Base-by-base conservation (phyloP, 2,113 vertebrate genomes). In the Fulica atra region DNA sequence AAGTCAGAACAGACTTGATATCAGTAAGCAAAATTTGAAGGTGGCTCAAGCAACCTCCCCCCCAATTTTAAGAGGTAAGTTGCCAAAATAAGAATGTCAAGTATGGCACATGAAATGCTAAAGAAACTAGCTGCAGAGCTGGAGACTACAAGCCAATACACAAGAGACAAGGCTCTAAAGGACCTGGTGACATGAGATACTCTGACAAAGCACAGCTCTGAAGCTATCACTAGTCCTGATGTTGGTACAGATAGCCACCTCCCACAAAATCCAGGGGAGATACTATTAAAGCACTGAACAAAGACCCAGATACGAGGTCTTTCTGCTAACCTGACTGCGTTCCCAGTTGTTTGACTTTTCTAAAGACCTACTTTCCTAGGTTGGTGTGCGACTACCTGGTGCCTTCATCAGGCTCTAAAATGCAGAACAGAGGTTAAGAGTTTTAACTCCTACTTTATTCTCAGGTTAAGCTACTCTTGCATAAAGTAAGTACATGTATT, bases 291-390 rank as follows among this genome's bases (percentile, higher is more conserved):
- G 50, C n/a, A n/a, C 20, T 29, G 51, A 86, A 81, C 42, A 56
- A 38, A 85, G 35, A n/a, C 29, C 16, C 69, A 77, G 54, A 17
- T 15, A 50, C 0, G 0, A 48, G 13, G 11, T n/a, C 40, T 6
- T 89, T 81, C 72, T 73, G 35, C 63, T 64, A 74, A 20, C 3
- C 38, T 51, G 40, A 51, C 9, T 3, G 19, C 40, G 77, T 50
- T 81, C n/a, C 33, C 80, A 57, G 26, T 18, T 77, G 35, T 48
- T 50, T 65, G 54, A 12, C 46, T 76, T 28, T 56, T 19, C 16
- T 11, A 56, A 65, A 80, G 8, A 33, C 13, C 65, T 53, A 1
- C 59, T 73, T 61, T 57, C n/a, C n/a, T 59, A 44, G 24, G n/a
- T 1, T 76, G 19, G 28, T 82, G 48, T 71, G 89, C n/a, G 66